Conservation (phyloP, 2,797 vertebrate species). For the Mus spretus region DNA sequence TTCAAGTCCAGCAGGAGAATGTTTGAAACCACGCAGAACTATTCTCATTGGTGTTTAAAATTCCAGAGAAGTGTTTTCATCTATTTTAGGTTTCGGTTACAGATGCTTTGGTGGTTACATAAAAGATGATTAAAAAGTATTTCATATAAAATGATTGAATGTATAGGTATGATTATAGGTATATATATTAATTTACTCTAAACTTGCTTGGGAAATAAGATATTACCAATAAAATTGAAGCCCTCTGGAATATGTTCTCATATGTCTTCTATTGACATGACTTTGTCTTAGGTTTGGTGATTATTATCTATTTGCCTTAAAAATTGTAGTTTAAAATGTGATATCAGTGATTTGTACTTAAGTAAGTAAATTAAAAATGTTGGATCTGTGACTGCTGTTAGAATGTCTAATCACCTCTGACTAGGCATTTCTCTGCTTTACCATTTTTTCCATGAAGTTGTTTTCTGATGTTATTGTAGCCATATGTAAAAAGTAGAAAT, state of each 20-base stretch:
- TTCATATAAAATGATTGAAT: background rate
- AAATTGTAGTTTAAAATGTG: conserved; percentile 24
- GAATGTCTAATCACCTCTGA: background rate
- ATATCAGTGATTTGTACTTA: conserved; percentile 49
- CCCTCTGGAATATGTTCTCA: background rate
- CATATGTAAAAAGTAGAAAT: background rate
- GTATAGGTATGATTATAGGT: background rate
- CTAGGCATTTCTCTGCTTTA: background rate
- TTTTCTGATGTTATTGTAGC: conserved; percentile 30
- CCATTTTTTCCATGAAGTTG: conserved; percentile 21
- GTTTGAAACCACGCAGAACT: conserved; percentile 49
- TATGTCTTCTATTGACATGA: conserved; percentile 45
- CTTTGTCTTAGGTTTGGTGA: conserved; percentile 24
- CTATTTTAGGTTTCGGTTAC: conserved; percentile 71
- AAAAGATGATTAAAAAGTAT: conserved; percentile 50
- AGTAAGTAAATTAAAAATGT: conserved; percentile 46
- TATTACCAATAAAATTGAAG: conserved; percentile 4
- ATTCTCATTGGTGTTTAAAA: conserved; percentile 66
- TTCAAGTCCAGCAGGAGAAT: background rate
- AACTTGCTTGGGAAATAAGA: conserved; percentile 55
- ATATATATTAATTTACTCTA: background rate
- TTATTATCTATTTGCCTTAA: conserved; percentile 54
- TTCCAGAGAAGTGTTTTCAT: conserved; percentile 61
- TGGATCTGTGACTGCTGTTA: background rate
- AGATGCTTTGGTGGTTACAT: conserved; percentile 55